Base-by-base conservation (phyloP, 1,140 invertebrate genomes). In the Eueides isabella region DNA sequence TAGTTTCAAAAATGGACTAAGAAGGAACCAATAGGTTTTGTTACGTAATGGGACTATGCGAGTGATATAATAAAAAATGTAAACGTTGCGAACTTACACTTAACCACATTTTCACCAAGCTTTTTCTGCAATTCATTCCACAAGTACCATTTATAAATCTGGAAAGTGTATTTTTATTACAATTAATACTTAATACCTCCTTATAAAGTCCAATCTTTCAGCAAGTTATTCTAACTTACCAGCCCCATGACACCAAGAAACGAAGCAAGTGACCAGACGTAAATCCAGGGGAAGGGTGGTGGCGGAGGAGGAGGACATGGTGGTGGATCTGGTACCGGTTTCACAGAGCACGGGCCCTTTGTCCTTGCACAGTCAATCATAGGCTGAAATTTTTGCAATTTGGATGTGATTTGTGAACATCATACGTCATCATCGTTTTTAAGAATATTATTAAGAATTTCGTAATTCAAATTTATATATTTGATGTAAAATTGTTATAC, bases 241-340 rank as follows among this genome's bases (percentile, higher is more conserved):
- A 84, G 9, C 3, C 89, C 89, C 80, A 90, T 83, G 5, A 83
- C n/a, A 26, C 80, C 76, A 23, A 90, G 80, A 67, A 92, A 85
- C 0, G 83, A 78, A 1, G 79, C 62, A 3, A 86, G 5, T 3
- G 76, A 66, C 74, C 69, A 84, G 5, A 91, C 79, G 23, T 87
- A 90, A 2, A 87, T 80, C 87, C 86, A 90, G 16, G 87, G 83
- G 67, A 89, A 88, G 2, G 86, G 86, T 16, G 79, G 80, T 2
- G 80, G 82, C 6, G 87, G 85, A 2, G 85, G 85, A 30, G 86
- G 84, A 0, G 87, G 84, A 41, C 86, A 85, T 7, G 83, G 82
- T 28, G 85, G 85, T 0, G 84, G 85, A 11, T 68, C 69, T 7
- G 82, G 81, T 0, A 77, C 80, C 1, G 81, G 80, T 26, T 76